Evolutionary conservation across 1,140 invertebrate species (phyloP).

Genomic region (Pogonus chalceus): DNA sequence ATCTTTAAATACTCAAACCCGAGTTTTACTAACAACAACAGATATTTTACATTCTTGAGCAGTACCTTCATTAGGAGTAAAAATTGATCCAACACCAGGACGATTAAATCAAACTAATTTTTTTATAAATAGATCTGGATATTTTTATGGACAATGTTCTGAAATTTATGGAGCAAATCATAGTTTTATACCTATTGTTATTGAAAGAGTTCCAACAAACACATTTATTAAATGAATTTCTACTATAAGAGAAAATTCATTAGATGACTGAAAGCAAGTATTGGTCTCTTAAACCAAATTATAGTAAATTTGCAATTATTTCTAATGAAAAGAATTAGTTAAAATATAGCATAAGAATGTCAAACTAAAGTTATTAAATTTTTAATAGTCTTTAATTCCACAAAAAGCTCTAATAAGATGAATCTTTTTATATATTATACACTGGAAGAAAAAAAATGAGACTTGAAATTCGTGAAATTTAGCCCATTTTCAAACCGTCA

Average conservation of each 20-base stretch:
- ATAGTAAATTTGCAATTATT: constrained; percentile 41
- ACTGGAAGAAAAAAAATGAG: too few relatives aligned
- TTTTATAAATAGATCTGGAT: constrained; percentile 42
- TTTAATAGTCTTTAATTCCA: constrained; percentile 44
- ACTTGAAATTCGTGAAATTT: too few relatives aligned
- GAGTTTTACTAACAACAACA: constrained; percentile 44
- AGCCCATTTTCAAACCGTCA: too few relatives aligned
- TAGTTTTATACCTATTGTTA: constrained; percentile 63
- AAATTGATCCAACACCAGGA: constrained; percentile 54
- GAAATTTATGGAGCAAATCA: constrained; percentile 71
- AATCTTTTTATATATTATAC: too few relatives aligned
- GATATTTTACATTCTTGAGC: constrained; percentile 64
- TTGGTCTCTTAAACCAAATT: constrained; percentile 42
- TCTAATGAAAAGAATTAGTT: constrained; percentile 45
- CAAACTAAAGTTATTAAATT: constrained; percentile 45
- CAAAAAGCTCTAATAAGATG: constrained; percentile 43
- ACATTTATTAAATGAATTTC: constrained; percentile 47
- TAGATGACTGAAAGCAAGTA: constrained; percentile 52
- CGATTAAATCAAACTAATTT: constrained; percentile 54
- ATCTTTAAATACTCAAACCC: constrained; percentile 45
- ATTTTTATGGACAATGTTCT: constrained; percentile 63
- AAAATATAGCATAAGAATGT: constrained; percentile 44
- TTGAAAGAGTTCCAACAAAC: constrained; percentile 44
- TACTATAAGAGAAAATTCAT: constrained; percentile 41
- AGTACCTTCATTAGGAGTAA: constrained; percentile 49